These are phyloP conservation scores for Drosophila tripunctata DNA, from an alignment of 2,888 invertebrate genomes.

Conservation along the genomic window DNA sequence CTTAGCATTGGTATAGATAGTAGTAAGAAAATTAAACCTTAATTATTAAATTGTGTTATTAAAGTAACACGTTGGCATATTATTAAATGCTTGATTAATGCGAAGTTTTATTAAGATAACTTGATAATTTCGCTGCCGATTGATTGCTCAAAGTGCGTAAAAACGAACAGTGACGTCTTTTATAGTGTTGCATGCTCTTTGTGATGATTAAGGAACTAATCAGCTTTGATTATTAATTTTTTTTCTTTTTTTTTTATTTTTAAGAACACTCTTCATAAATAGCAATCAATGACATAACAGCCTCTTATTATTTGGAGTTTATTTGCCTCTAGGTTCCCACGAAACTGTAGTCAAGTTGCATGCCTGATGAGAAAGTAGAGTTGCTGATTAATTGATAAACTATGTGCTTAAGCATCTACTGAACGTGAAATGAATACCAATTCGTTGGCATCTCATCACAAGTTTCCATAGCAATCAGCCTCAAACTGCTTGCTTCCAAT, in stretches of 20 bases:
- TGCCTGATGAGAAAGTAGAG: too few species aligned
- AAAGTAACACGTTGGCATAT: neutral
- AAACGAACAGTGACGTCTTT: too few species aligned
- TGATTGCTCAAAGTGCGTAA: too few species aligned
- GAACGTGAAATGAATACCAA: neutral
- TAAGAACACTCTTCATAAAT: too few species aligned
- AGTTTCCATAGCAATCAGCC: slow-evolving; percentile 7
- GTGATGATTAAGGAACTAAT: too few species aligned
- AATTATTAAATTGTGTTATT: slow-evolving; percentile 1
- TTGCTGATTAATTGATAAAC: neutral
- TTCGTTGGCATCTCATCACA: neutral
- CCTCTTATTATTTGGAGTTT: too few species aligned
- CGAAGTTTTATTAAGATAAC: neutral
- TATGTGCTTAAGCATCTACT: neutral
- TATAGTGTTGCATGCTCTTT: too few species aligned
- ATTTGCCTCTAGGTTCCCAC: too few species aligned
- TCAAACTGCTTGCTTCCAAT: neutral
- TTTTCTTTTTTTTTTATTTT: too few species aligned
- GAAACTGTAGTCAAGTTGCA: too few species aligned
- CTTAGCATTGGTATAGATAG: slow-evolving; percentile 19
- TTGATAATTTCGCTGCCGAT: neutral
- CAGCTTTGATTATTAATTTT: too few species aligned
- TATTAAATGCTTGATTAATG: neutral
- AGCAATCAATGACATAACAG: too few species aligned
- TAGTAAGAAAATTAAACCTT: neutral